Conservation (phyloP, 2,888 invertebrate genomes). For the Seira sanloemensis region DNA sequence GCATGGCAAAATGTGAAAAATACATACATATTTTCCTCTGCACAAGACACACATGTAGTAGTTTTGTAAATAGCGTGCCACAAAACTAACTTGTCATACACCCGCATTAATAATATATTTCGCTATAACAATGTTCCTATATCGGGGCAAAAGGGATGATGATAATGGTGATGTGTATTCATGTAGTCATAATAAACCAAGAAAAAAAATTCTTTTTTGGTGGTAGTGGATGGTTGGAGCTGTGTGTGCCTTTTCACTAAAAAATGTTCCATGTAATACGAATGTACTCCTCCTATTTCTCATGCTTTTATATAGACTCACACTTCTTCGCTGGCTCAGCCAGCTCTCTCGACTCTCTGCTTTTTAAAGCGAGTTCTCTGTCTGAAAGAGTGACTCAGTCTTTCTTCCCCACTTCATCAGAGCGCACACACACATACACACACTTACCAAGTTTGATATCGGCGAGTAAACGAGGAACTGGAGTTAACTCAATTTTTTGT, state of each 20-base stretch:
- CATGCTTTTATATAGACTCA: background rate
- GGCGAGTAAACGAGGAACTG: background rate
- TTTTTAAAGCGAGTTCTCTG: conserved; percentile 55
- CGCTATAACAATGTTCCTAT: background rate
- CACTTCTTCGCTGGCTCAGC: background rate
- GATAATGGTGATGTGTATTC: conserved; percentile 35
- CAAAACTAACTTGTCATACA: conserved; percentile 27
- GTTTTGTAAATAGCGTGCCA: conserved; percentile 1
- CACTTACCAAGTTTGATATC: background rate
- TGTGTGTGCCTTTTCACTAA: conserved; percentile 21
- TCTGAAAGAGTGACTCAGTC: conserved; percentile 68
- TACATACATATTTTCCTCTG: background rate
- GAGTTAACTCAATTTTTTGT: background rate
- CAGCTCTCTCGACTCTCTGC: conserved; percentile 30
- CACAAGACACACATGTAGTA: conserved; percentile 22
- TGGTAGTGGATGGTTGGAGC: conserved; percentile 22
- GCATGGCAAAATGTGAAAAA: background rate
- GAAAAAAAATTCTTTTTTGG: conserved; percentile 14
- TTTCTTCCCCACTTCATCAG: conserved; percentile 67
- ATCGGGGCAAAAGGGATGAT: conserved; percentile 34
- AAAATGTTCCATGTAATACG: conserved; percentile 25
- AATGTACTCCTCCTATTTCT: conserved; percentile 15
- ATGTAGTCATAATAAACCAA: conserved; percentile 32
- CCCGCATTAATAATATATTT: conserved; percentile 16
- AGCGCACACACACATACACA: conserved; percentile 51